A percentile compares a stretch with the other conserved stretches of the same genome.
These are phyloP conservation scores for Heliconius nattereri DNA, from an alignment of 1,140 invertebrate genomes.

Conservation along the genomic window DNA sequence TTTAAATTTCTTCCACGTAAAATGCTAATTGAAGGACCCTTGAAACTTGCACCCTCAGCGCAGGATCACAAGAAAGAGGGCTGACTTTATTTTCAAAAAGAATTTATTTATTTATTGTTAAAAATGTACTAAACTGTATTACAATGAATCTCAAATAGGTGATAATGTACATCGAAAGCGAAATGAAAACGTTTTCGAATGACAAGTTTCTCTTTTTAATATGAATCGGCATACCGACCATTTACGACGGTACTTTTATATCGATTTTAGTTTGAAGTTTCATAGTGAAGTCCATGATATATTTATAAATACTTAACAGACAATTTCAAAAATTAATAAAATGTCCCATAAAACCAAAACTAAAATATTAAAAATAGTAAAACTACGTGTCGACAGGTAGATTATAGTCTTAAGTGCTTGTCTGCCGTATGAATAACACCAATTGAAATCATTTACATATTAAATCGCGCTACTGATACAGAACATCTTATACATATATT, in stretches of 20 bases:
- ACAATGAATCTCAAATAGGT: not conserved
- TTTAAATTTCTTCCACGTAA: conserved; percentile 5
- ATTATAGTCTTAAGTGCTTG: not conserved
- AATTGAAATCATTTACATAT: not conserved
- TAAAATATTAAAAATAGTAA: not conserved
- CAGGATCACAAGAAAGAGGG: conserved; percentile 7
- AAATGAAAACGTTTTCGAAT: conserved; percentile 10
- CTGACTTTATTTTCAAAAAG: not conserved
- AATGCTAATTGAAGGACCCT: conserved; percentile 11
- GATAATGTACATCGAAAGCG: not conserved
- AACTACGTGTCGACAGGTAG: not conserved
- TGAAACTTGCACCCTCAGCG: conserved; percentile 7
- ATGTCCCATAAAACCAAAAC: no score
- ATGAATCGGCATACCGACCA: not conserved
- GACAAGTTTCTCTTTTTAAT: conserved; percentile 25
- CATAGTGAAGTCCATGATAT: no score
- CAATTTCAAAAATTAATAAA: no score
- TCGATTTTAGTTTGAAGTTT: no score
- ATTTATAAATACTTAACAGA: no score
- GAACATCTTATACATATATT: not conserved
- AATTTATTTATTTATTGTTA: not conserved
- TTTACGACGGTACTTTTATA: not conserved
- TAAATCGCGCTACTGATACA: not conserved
- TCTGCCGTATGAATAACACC: not conserved
- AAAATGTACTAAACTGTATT: not conserved